phyloP scores from a whole-genome alignment of 2,888 invertebrate genomes.

The Auanema freiburgensis region DNA sequence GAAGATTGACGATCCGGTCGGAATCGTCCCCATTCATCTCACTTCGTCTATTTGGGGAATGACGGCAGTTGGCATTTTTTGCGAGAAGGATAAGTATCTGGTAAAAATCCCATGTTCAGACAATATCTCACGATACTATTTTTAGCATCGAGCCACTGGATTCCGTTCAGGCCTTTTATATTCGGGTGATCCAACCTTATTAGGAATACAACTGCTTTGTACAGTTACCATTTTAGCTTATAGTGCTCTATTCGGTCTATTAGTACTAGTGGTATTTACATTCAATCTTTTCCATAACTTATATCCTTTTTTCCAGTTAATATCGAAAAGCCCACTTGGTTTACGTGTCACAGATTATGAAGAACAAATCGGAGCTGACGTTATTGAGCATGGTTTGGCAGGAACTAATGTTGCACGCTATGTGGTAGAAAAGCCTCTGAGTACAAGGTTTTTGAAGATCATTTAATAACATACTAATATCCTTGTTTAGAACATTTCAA shows the following conservation, averaged over 20 bases:
- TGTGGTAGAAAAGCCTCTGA: conserved; percentile 47
- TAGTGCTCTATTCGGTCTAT: conserved; percentile 55
- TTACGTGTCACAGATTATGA: conserved; percentile 62
- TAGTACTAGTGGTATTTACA: conserved; percentile 61
- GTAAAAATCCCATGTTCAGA: conserved; percentile 24
- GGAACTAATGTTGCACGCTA: conserved; percentile 53
- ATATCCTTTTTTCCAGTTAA: conserved; percentile 28
- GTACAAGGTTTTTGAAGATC: conserved; percentile 33
- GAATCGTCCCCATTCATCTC: conserved; percentile 53
- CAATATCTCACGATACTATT: not conserved
- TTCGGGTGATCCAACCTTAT: conserved; percentile 60
- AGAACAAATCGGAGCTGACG: conserved; percentile 64
- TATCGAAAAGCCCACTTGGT: conserved; percentile 55
- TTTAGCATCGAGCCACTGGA: conserved; percentile 37
- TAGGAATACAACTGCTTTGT: conserved; percentile 63
- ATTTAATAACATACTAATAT: not conserved
- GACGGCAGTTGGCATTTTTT: conserved; percentile 65
- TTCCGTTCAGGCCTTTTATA: conserved; percentile 42
- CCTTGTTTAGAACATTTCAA: conserved; percentile 47
- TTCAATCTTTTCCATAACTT: not conserved
- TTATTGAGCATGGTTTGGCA: conserved; percentile 63
- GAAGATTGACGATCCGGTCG: conserved; percentile 52
- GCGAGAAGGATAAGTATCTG: conserved; percentile 55
- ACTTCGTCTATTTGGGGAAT: conserved; percentile 63
- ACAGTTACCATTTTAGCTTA: conserved; percentile 59